Evolutionary conservation across 2,888 invertebrate genomes (phyloP), one percentile per base, ranked within the genome.

Genomic region (Lasius fuliginosus): DNA sequence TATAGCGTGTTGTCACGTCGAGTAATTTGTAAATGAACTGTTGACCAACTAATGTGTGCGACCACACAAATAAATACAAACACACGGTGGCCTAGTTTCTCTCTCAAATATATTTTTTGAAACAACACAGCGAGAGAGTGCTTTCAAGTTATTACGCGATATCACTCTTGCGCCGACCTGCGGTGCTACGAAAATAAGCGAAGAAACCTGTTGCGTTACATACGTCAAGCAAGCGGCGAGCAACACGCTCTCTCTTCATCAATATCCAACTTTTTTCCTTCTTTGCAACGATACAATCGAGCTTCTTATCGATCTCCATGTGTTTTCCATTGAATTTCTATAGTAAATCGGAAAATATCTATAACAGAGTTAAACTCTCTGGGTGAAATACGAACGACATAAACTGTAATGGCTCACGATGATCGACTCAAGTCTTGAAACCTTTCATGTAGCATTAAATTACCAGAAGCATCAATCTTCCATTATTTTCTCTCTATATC

Each of bases 121-220:
- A 42, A 42, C 33, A 18, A 23, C 18, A 33, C 23, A 64, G 42
- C 33, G 58, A 8, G 69, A 30, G 69, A 8, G 23, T 62, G 71
- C 53, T 71, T 81, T 71, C 46, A 33, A 18, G 60, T 81, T 71
- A 81, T 71, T 79, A 79, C 68, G 15, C 27, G 42, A 77, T 67
- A 58, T 68, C 68, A 56, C 60, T 81, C 46, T 71, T 68, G 18
- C 27, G 27, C 33, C 69, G 12, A 79, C 42, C 27, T 62, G 42
- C 36, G 46, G 33, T 30, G 42, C 33, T 71, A 81, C 71, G 71
- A 83, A 84, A 84, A 75, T 81, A 86, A 64, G 65, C 58, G 71
- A 76, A 53, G 75, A 84, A 76, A 84, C 84, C 86, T 86, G 84
- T 86, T 86, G 84, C 84, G 33, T 81, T 81, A 71, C 65, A 73